Evolutionary conservation across 2,888 invertebrate species (phyloP), one percentile per base, ranked within the genome.

Genomic region (Mactromeris polynyma): DNA sequence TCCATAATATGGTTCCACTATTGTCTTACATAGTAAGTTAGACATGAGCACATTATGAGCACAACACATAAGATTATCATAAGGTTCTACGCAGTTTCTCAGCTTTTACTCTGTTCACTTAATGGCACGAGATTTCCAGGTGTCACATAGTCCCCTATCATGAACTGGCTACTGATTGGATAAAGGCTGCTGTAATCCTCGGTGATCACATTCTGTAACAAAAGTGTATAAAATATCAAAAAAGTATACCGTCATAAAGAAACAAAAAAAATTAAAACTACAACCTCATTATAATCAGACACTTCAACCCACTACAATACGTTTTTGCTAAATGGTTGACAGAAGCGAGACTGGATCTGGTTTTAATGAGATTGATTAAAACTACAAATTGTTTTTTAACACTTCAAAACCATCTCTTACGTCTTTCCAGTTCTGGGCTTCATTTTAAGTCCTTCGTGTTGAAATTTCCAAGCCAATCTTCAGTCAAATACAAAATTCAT

Each of bases 101-200:
- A 91, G 91, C 91, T 91, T 54, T 90, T 90, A 42, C 86, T 77
- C 46, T 90, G 89, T 73, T 80, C 83, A 69, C 58, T 73, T 81
- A 82, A 80, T 81, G 93, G 93, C 58, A 92, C 91, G 38, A 95
- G 92, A 78, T 94, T 95, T 81, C 95, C 95, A 9, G 96, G 96
- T 92, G 95, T 95, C 19, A 98, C 98, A 96, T 98, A 98, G 96
- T 98, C 98, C 83, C 98, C 98, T 94, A 98, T 98, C 98, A 98
- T 98, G 95, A 98, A 97, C 96, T 97, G 98, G 95, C 97, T 97
- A 97, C 98, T 98, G 94, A 98, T 97, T 91, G 98, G 98, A 95
- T 98, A 98, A 96, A 97, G 97, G 64, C 97, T 97, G 69, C 97
- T 97, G 64, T 97, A 97, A 94, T 97, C 97, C 92, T 97, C 97